A percentile compares a stretch with the other conserved stretches of the same genome.
phyloP scores from a whole-genome alignment of 2,113 vertebrate species.

The Chloroceryle aenea region DNA sequence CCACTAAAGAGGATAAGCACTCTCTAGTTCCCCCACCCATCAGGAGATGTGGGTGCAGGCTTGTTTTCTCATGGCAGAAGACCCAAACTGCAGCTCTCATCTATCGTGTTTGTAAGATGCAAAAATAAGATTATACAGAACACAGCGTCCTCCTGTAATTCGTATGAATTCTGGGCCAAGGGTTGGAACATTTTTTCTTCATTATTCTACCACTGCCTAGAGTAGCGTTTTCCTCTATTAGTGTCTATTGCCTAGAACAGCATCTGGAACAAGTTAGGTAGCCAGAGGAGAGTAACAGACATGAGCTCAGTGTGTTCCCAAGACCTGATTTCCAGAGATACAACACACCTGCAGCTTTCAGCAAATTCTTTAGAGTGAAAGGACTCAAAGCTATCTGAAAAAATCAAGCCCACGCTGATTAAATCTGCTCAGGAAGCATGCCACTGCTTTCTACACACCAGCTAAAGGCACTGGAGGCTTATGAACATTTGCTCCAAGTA shows the following conservation, averaged over 20 bases:
- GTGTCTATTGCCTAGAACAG: conserved; percentile 46
- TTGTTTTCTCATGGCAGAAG: neutral
- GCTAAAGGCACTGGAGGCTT: neutral
- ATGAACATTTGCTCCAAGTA: conserved; percentile 25
- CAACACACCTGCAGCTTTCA: conserved; percentile 58
- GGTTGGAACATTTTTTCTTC: conserved; percentile 60
- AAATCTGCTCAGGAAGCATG: neutral
- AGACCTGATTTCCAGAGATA: conserved; percentile 46
- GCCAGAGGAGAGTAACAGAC: conserved; percentile 44
- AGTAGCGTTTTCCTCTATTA: conserved; percentile 48
- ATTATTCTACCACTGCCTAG: conserved; percentile 39
- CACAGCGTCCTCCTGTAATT: neutral
- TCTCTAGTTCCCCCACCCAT: neutral
- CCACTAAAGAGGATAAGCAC: neutral
- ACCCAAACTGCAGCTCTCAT: conserved; percentile 31
- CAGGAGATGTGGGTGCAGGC: neutral
- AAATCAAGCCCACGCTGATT: neutral
- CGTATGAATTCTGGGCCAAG: neutral
- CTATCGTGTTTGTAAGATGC: conserved; percentile 28
- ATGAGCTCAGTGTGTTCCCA: conserved; percentile 56
- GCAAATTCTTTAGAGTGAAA: conserved; percentile 1
- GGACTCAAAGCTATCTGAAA: neutral
- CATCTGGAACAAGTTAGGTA: conserved; percentile 67
- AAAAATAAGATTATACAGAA: conserved; percentile 35
- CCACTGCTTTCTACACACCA: conserved; percentile 9